Base-by-base conservation (phyloP, 2,888 invertebrate species). In the Neoascia interrupta region DNA sequence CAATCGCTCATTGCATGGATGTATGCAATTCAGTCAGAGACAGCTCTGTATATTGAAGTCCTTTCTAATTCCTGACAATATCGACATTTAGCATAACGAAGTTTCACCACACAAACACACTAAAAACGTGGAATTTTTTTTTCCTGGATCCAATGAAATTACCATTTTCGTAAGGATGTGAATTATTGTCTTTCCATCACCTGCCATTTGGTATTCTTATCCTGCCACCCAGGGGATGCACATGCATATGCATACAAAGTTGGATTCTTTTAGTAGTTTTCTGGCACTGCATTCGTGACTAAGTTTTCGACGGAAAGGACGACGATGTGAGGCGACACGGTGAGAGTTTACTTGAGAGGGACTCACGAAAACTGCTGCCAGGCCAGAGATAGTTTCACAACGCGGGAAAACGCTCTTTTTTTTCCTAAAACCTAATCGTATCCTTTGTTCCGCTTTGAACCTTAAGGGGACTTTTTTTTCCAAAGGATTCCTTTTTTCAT, bases 61-160 rank as follows among this genome's bases (percentile, higher is more conserved):
- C 53, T 80, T 80, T 80, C 80, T 80, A 80, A 80, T 80, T 80
- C 80, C 80, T 80, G 80, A 80, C 80, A 80, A 74, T 80, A 80
- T 74, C 80, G 80, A 80, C 80, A 80, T 80, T 80, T 80, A 80
- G 69, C 80, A 80, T 80, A 80, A 74, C 74, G 68, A 80, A 80
- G 80, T 80, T 80, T 53, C 41, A 26, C 54, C 49, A 28, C 66
- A 41, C 56, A 13, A 10, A 19, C 31, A 21, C 53, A 53, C 31
- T 16, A 21, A 10, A n/a, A 13, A 13, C 10, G 21, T 18, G 37
- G 39, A 54, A 60, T 4, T 39, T 56, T 51, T 51, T 63, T 56
- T 26, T 47, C 39, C 23, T 43, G 11, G 54, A 31, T 60, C 45
- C 68, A 80, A 80, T 80, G 69, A 64, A 80, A 80, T 80, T 80